Evolutionary conservation across 2,113 vertebrate species (phyloP).

Genomic region (Salminus brasiliensis): DNA sequence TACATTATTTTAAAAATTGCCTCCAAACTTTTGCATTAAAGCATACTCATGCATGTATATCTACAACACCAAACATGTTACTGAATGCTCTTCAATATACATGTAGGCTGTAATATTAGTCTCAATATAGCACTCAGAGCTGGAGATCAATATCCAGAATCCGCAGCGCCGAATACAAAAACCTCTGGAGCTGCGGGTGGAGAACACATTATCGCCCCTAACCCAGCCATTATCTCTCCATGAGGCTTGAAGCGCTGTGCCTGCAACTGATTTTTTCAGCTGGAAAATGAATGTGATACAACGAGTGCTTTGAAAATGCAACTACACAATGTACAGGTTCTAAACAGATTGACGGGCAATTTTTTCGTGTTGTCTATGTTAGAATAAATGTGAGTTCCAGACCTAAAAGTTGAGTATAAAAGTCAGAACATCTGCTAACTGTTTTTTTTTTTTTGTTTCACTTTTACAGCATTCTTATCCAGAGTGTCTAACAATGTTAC

Average conservation of each 20-base stretch:
- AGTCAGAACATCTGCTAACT: no score
- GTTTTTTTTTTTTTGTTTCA: no score
- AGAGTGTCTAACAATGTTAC: no score
- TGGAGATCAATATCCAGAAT: constrained; percentile 31
- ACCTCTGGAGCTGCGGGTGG: constrained; percentile 18
- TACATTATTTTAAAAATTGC: no score
- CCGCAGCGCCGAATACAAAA: constrained; percentile 33
- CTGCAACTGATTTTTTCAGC: constrained; percentile 19
- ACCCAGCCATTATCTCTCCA: constrained; percentile 8
- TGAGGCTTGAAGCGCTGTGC: background rate
- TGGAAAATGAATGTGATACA: constrained; percentile 1
- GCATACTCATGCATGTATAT: background rate
- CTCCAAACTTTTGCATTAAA: background rate
- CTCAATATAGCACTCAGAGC: background rate
- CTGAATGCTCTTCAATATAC: constrained; percentile 3
- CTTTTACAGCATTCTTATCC: no score
- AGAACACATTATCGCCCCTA: constrained; percentile 1
- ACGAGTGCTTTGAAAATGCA: background rate
- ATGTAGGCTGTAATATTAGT: constrained; percentile 18
- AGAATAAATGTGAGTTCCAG: background rate
- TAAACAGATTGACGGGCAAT: background rate
- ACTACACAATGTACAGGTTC: background rate
- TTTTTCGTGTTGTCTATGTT: no score
- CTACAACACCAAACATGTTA: background rate
- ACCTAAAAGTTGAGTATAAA: background rate